Evolutionary conservation across 2,888 invertebrate species (phyloP), one percentile per base, ranked within the genome.

Genomic region (Bedellia somnulentella): DNA sequence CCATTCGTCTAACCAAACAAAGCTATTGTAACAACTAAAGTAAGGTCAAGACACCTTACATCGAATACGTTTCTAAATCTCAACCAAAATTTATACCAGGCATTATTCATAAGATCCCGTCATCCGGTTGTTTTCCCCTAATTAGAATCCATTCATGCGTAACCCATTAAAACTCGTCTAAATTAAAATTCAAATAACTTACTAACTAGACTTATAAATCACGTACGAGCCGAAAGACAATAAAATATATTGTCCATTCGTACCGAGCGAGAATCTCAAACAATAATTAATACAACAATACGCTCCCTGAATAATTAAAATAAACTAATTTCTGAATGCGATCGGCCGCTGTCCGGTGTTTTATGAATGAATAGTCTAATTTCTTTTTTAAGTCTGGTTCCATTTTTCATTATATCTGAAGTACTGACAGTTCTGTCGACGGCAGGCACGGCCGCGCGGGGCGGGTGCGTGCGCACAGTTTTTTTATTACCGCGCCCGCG

Each of bases 121-220:
- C n/a, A n/a, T 52, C 50, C 54, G 57, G 57, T 67, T 70, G 70
- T 73, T 73, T 71, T 70, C 61, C 60, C 57, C 63, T 71, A 71
- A 75, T 75, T 71, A 75, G 64, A 73, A 73, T 47, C 67, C 73
- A 75, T 75, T 75, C 75, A 75, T 51, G 44, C 59, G 57, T 51
- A 60, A 49, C 64, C 71, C 70, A 73, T 75, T 75, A 73, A 73
- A 73, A 61, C 62, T 58, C 62, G 61, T 63, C 67, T 64, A 75
- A 75, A 75, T 73, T 73, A 73, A 75, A 75, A 73, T 57, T 66
- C 60, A 48, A 73, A 73, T 73, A 73, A 75, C 70, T 73, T 71
- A 73, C 73, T 73, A 75, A 75, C 73, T 75, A 73, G 71, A 63
- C 45, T 41, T 64, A 73, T 75, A 75, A 75, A 75, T 75, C 75